Evolutionary conservation across 2,797 vertebrate genomes (phyloP), one percentile per base, ranked within the genome.

Genomic region (Propithecus deckenii): DNA sequence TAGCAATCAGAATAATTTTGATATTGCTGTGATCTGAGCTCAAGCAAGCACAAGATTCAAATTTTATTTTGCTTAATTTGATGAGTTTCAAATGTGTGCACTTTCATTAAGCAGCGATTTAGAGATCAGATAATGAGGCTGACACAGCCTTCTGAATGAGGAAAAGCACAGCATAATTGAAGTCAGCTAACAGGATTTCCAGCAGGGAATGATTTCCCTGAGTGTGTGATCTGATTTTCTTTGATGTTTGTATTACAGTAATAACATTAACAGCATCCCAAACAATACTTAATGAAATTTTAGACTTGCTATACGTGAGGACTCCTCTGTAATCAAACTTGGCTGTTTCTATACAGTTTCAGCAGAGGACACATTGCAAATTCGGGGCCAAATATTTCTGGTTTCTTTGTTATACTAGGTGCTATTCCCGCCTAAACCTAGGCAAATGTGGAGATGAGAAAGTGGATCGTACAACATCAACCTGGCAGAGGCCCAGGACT

Each of bases 181-280:
- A 95, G 89, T 63, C 89, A 67, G 80, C 50, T 95, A 97, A 97
- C 81, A 95, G 96, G 86, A 35, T 95, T 92, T 97, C 91, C 95
- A 92, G 93, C 95, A 74, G 95, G 61, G 94, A 89, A 57, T 22
- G 67, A 67, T 86, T 86, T 95, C 72, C 89, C 67, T 17, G 91
- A 59, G 92, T 32, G 72, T 92, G 84, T 84, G 96, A 97, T 96
- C 96, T 96, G 95, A 97, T 97, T 98, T 91, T 57, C 95, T 97
- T 94, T 97, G 95, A 97, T 95, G 95, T 97, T 84, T 94, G 80
- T 90, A 78, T 93, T 92, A 89, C 71, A 46, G 93, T 96, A 97
- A 97, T 90, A 78, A 76, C 91, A 92, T 97, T 95, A 97, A n/a
- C 59, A 86, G 93, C 84, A 67, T 92, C 93, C 93, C 89, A 89